Base-by-base conservation (phyloP, 2,113 vertebrate genomes). In the Cyprinodon brontotheroides region DNA sequence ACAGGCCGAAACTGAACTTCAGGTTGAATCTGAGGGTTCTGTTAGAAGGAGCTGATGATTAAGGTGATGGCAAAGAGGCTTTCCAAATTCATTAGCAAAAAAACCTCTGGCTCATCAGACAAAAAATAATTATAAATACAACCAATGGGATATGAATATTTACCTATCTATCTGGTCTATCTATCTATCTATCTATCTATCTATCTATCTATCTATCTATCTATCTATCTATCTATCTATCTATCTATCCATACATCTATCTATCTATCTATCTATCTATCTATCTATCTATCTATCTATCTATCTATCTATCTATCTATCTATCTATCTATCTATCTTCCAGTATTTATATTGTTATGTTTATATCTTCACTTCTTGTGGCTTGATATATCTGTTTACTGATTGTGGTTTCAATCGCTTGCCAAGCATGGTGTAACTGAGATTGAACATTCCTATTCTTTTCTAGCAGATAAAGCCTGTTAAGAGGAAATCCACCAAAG, bases 271-370 rank as follows among this genome's bases (percentile, higher is more conserved):
- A 82, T 70, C 70, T 78, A 74, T 82, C 80, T 82, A 77, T 83
- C 81, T 74, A 82, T 83, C 81, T 68, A 71, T 83, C 68, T 79
- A 83, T 81, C 70, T 86, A 79, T 71, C 70, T 83, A 79, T 83
- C 72, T 75, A 83, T 83, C 68, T 75, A 71, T 83, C 76, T 75
- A 50, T 79, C 76, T 72, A 68, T 72, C 68, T 75, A 75, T 75
- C 63, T 70, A 47, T 67, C 68, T 63, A 63, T 63, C 68, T n/a
- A n/a, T n/a, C n/a, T n/a, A 62, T 72, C 60, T 53, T 17, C 71
- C 41, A 6, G 11, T 53, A 20, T 4, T 53, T 53, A 53, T 53
- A 17, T 53, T 53, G 6, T 17, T 53, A 7, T 20, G 17, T 14
- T 50, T 50, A 17, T 50, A 50, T 50, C 15, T 50, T 50, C 12